Evolutionary conservation across 2,113 vertebrate genomes (phyloP), one percentile per base, ranked within the genome.

Genomic region (Apistogramma diplotaenia): DNA sequence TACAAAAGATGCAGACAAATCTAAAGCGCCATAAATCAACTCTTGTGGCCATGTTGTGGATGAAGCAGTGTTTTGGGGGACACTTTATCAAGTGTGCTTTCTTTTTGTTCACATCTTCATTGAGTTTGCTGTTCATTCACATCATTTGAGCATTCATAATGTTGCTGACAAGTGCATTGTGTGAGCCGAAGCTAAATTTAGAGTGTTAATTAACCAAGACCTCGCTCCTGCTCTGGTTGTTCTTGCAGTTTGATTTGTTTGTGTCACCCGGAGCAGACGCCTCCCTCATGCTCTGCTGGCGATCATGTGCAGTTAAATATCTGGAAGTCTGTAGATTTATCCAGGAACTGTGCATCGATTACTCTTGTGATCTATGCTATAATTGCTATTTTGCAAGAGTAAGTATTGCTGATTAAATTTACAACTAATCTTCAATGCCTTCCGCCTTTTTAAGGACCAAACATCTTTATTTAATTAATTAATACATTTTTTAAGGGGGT

Each of bases 191-290:
- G 76, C 87, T 90, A 93, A 82, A 90, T 91, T 85, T 87, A 89
- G 87, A 88, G 88, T 84, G 83, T 85, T 91, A 89, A 93, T 93
- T 88, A 90, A 86, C 55, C 21, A 16, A 79, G 73, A 54, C 79
- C 81, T 89, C 73, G 79, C 82, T 91, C 62, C 76, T 55, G 72
- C 73, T 80, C 49, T 56, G 60, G 40, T 82, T 85, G 61, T 73
- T 90, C 67, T 74, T 82, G 40, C 81, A 60, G 79, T 89, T 76
- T 81, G 46, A 86, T 90, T 78, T 82, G 85, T 88, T 86, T 84
- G 71, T 88, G 62, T 73, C 81, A 83, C 40, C 60, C 27, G 35
- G 71, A 10, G 13, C 37, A 49, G 70, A 78, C 19, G 2, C 74
- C 61, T 78, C 25, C 23, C 51, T 70, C 21, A 5, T 56, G 8